Conservation (phyloP, 2,113 vertebrate species). For the Forbesichthys papilliferus region DNA sequence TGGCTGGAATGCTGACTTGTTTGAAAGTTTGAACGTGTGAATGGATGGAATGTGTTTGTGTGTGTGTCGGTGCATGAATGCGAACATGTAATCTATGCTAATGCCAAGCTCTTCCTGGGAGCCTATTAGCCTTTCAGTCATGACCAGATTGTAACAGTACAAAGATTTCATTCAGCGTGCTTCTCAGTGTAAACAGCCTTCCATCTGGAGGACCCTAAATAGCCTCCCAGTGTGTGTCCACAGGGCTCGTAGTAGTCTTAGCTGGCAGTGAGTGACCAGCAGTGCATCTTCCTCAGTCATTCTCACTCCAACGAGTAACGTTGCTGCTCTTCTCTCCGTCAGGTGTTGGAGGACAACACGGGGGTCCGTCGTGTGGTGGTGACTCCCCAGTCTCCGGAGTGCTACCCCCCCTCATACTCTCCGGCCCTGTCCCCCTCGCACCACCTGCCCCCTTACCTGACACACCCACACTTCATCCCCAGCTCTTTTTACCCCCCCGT, state of each 20-base stretch:
- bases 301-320: too few species aligned
- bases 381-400: constrained; percentile 95
- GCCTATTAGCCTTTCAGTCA: background rate
- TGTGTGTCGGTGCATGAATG: constrained; percentile 29
- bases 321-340: background rate
- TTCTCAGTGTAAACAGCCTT: too few species aligned
- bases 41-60: constrained; percentile 46
- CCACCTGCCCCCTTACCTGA: constrained; percentile 90
- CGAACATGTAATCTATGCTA: constrained; percentile 37
- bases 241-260: too few species aligned
- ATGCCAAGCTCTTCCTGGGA: constrained; percentile 30
- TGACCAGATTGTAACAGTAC: too few species aligned
- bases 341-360: constrained; percentile 97
- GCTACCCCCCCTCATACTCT: constrained; percentile 94
- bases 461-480: constrained; percentile 93
- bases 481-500: constrained; percentile 97
- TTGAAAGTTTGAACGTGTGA: constrained; percentile 61
- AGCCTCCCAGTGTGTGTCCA: too few species aligned
- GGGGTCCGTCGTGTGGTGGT: constrained; percentile 96
- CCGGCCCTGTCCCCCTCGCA: constrained; percentile 94
- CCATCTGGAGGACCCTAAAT: too few species aligned
- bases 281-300: background rate
- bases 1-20: constrained; percentile 66
- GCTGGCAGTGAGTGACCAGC: too few species aligned
- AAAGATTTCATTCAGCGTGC: too few species aligned